Base-by-base conservation (phyloP, 1,140 invertebrate species). In the Leptonema lineaticorne region DNA sequence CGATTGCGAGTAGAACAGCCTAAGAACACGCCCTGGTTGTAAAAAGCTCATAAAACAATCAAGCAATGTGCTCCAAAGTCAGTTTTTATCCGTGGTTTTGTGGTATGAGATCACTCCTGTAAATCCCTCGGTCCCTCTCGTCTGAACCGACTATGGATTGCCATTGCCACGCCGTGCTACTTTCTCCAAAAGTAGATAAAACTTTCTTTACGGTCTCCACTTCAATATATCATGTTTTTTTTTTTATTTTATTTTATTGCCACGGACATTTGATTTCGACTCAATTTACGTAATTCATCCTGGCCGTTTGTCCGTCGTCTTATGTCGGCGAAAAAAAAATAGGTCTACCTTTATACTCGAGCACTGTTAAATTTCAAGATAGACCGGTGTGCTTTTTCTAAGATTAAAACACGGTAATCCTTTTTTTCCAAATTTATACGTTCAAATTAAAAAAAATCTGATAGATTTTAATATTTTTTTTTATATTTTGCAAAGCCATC, bases 1-100 rank as follows among this genome's bases (percentile, higher is more conserved):
- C 57, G 30, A 59, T 59, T 59, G 28, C 57, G 11, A 20, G 48
- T 37, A 20, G 56, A 30, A 20, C n/a, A n/a, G 26, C 28, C 37
- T 6, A 22, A 14, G 28, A 70, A 66, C 69, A 70, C 69, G 69
- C 63, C 63, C n/a, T 28, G 58, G 58, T 58, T 67, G 63, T 70
- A 70, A 70, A 70, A 70, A 70, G 63, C 63, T 59, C 69, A 67
- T 70, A 70, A 70, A 70, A 70, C 69, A 70, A 70, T 70, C 69
- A 70, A 67, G 69, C 37, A 62, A 62, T 70, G 69, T 70, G 63
- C 68, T 66, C 60, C 45, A n/a, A n/a, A 30, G 53, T 45, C 46
- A 59, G 62, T 70, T 70, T 70, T 70, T 69, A 69, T 70, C 69
- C 24, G 50, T 53, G 27, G 20, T 26, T 20, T 26, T 20, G 50